Evolutionary conservation across 2,888 invertebrate genomes (phyloP).

Genomic region (Dastarcus helophoroides): DNA sequence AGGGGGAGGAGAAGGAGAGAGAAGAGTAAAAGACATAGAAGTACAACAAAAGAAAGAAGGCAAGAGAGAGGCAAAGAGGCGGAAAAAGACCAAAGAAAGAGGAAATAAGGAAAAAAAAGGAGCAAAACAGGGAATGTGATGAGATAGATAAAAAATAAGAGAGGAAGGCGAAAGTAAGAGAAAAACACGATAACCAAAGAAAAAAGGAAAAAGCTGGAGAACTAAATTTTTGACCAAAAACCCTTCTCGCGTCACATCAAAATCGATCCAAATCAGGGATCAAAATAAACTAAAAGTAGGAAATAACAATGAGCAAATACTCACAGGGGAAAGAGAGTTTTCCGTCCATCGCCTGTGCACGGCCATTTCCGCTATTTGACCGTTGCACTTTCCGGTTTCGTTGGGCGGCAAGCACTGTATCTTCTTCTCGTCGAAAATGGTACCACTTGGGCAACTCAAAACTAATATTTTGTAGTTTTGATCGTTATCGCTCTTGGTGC

Average conservation of each 20-base stretch:
- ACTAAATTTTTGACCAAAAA: too few relatives aligned
- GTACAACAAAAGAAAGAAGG: too few relatives aligned
- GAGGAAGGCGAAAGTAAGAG: too few relatives aligned
- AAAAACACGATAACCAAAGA: background rate
- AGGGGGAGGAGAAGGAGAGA: too few relatives aligned
- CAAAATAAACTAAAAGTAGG: background rate
- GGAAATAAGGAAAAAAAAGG: too few relatives aligned
- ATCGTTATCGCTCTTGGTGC: constrained; percentile 51
- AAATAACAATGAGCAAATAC: constrained; percentile 20
- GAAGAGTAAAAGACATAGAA: too few relatives aligned
- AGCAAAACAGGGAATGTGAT: too few relatives aligned
- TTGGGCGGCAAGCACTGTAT: constrained; percentile 59
- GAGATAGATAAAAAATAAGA: too few relatives aligned
- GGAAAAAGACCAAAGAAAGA: too few relatives aligned
- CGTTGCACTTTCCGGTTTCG: constrained; percentile 47
- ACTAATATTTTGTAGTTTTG: constrained; percentile 63
- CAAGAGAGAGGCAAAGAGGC: too few relatives aligned
- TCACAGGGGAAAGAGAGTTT: constrained; percentile 48
- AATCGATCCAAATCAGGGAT: background rate
- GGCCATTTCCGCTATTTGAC: constrained; percentile 43
- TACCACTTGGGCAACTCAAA: constrained; percentile 65
- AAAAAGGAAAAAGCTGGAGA: background rate
- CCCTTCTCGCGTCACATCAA: background rate
- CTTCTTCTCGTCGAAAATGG: constrained; percentile 61
- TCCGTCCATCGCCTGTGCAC: constrained; percentile 44